A percentile compares a stretch with the other conserved stretches of the same genome.
Conservation (phyloP, 2,888 invertebrate species). For the Chymomyza procnemis region DNA sequence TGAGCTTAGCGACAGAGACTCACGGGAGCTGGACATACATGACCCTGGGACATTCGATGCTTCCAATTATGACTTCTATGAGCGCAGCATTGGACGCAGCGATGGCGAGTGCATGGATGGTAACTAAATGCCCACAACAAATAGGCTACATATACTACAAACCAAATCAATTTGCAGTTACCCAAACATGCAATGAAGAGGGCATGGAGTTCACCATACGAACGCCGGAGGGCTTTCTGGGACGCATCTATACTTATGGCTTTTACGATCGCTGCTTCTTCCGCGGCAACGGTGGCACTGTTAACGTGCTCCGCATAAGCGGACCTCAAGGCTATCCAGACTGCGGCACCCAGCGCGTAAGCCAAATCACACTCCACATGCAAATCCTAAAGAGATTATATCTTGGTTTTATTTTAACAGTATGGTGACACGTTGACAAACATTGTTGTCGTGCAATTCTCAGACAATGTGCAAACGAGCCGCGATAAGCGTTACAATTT, state of each 20-base stretch:
- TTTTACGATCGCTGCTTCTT: slow-evolving; percentile 95
- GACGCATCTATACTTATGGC: slow-evolving; percentile 93
- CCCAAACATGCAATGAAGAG: slow-evolving; percentile 94
- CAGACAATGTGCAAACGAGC: slow-evolving; percentile 94
- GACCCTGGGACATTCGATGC: slow-evolving; percentile 92
- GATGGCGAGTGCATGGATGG: slow-evolving; percentile 91
- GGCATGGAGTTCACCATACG: slow-evolving; percentile 95
- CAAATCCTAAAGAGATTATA: slow-evolving; percentile 6
- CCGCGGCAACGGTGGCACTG: slow-evolving; percentile 91
- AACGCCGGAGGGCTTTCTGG: slow-evolving; percentile 92
- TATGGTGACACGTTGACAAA: slow-evolving; percentile 96
- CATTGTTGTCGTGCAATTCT: slow-evolving; percentile 95
- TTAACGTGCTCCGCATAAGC: slow-evolving; percentile 90
- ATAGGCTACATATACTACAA: slow-evolving; percentile 8
- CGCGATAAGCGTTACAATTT: slow-evolving; percentile 94
- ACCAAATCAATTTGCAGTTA: slow-evolving; percentile 81
- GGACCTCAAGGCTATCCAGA: slow-evolving; percentile 96
- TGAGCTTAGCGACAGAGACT: slow-evolving; percentile 92
- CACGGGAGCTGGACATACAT: slow-evolving; percentile 89
- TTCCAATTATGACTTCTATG: slow-evolving; percentile 91
- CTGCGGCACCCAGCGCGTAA: slow-evolving; percentile 91
- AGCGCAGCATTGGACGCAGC: slow-evolving; percentile 86
- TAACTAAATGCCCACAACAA: slow-evolving; percentile 77
- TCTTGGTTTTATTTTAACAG: slow-evolving; percentile 78
- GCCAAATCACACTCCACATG: slow-evolving; percentile 11